Base-by-base conservation (phyloP, 1,140 invertebrate genomes). In the Heliconius himera region DNA sequence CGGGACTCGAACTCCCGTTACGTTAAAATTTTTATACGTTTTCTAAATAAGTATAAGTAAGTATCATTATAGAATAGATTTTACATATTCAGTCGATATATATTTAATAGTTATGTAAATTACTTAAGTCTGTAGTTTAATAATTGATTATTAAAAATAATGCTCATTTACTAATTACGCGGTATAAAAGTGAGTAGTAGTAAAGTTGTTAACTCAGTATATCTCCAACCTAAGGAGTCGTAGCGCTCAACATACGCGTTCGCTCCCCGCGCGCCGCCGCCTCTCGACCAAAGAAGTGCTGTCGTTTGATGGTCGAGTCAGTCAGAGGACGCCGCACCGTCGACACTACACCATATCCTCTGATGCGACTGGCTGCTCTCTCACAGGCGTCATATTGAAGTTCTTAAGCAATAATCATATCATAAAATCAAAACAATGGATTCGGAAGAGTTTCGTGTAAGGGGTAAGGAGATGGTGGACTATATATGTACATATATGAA, bases 401-500 rank as follows among this genome's bases (percentile, higher is more conserved):
- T 78, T 72, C 72, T 71, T 13, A 29, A 76, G 76, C 70, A 41
- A 26, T 41, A 38, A 38, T 41, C 33, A 16, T 38, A 76, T 22
- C 77, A 49, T 77, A 79, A 80, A 83, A 54, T 54, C 54, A 33
- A 56, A 26, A 83, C 75, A 77, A 99, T 99, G 98, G 97, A 99
- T 91, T 96, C 97, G 66, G 95, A 97, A 72, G 98, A 99, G 92
- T 99, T 99, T 95, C 96, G 98, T 46, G 95, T 96, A 82, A 96
- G 97, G 70, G 99, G 99, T 18, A 98, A 98, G 91, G 98, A 99
- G 93, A 99, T 99, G 98, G 97, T 99, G 29, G 99, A 99, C 89
- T 99, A 99, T 91, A 99, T 99, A 80, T 98, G 98, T 91, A 96
- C 98, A 78, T 99, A 99, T 92, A 95, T 99, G 96, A 98, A 97